phyloP scores from a whole-genome alignment of 2,113 vertebrate species.

The Anas platyrhynchos region DNA sequence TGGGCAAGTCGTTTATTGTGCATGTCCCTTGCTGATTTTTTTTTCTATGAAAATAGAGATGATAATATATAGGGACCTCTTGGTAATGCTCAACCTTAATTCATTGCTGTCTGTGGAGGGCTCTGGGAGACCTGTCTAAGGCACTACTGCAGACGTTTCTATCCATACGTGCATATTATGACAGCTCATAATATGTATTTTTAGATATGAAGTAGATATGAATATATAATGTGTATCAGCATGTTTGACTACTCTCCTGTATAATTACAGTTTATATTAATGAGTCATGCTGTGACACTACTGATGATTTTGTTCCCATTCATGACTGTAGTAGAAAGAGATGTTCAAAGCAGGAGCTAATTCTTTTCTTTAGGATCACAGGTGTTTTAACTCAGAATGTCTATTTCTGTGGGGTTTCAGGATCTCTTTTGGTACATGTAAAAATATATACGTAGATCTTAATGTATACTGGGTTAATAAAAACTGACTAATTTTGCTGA shows the following conservation, averaged over 20 bases:
- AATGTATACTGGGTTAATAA: background rate
- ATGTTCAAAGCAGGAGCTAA: background rate
- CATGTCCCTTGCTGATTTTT: background rate
- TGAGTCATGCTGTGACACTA: background rate
- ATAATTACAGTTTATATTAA: background rate
- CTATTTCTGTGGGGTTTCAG: background rate
- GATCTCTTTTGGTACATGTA: background rate
- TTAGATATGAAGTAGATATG: background rate
- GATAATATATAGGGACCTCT: background rate
- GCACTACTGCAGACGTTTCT: background rate
- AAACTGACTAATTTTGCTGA: background rate
- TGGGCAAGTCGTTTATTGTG: background rate
- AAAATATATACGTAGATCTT: background rate
- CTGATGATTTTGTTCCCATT: background rate
- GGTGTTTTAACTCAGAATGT: background rate
- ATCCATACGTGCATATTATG: accelerated
- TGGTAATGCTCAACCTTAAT: background rate
- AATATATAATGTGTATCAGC: background rate
- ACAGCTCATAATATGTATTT: background rate
- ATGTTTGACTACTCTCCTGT: background rate
- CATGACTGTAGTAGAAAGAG: background rate
- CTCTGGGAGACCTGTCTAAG: background rate
- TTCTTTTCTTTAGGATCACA: background rate
- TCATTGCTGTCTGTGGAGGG: background rate
- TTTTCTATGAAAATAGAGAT: background rate